A percentile compares a stretch with the other conserved stretches of the same genome.
These are phyloP conservation scores for Paracanthobrama guichenoti DNA, from an alignment of 2,113 vertebrate genomes.

Conservation along the genomic window DNA sequence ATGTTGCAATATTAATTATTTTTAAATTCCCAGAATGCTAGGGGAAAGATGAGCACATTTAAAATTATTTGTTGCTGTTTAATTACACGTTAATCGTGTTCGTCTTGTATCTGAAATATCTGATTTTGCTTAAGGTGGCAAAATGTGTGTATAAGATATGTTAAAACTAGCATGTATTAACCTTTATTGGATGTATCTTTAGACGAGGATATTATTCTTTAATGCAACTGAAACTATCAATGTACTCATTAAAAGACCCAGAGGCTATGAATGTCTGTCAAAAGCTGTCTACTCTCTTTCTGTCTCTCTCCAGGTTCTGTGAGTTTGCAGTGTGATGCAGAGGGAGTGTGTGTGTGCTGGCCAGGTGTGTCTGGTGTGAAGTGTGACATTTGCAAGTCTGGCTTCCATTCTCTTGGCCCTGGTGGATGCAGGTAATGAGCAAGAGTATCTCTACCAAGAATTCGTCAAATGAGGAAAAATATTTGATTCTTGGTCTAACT, in stretches of 20 bases:
- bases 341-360: conserved; percentile 82
- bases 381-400: conserved; percentile 85
- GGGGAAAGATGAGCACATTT: background rate
- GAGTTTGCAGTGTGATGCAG: conserved; percentile 80
- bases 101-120: conserved; percentile 22
- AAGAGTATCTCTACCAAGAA: background rate
- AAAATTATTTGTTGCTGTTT: background rate
- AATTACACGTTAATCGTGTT: background rate
- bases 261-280: background rate
- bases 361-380: conserved; percentile 82
- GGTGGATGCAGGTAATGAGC: conserved; percentile 86
- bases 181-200: background rate
- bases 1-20: background rate
- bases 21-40: background rate
- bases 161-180: background rate
- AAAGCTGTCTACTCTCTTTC: conserved; percentile 9
- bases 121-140: background rate
- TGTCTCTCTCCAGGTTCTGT: conserved; percentile 75
- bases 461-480: background rate
- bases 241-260: conserved; percentile 36
- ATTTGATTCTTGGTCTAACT: background rate
- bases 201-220: background rate
- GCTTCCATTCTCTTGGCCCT: conserved; percentile 88
- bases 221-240: conserved; percentile 1
- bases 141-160: background rate